Evolutionary conservation across 2,113 vertebrate genomes (phyloP).

Genomic region (Microtus richardsoni): DNA sequence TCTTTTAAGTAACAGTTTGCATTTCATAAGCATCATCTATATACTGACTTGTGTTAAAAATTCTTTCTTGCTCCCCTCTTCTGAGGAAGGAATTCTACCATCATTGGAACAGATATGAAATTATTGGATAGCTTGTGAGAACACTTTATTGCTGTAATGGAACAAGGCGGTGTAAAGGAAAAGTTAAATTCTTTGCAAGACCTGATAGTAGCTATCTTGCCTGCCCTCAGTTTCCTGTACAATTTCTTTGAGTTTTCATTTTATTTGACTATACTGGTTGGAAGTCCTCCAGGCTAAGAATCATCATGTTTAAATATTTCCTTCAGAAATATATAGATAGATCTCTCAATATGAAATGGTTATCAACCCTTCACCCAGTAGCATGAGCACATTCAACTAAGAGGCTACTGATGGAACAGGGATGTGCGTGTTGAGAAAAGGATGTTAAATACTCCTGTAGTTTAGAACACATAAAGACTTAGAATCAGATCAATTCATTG

Average conservation of each 20-base stretch:
- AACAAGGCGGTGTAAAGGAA: background rate
- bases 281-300: background rate
- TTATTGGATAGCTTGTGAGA: constrained; percentile 2
- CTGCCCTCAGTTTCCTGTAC: background rate
- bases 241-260: background rate
- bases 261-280: background rate
- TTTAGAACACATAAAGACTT: background rate
- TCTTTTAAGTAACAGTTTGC: constrained; percentile 4
- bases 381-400: background rate
- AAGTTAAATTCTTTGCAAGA: background rate
- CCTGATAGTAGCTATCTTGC: background rate
- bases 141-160: background rate
- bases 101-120: constrained; percentile 18
- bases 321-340: background rate
- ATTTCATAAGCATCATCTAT: background rate
- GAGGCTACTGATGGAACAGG: background rate
- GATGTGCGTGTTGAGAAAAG: background rate
- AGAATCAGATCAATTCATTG: background rate
- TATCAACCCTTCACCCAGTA: background rate
- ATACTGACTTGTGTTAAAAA: background rate
- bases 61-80: background rate
- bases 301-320: background rate
- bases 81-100: background rate
- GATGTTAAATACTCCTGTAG: background rate
- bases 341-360: background rate